Evolutionary conservation across 2,797 vertebrate species (phyloP).

Genomic region (Alca torda): DNA sequence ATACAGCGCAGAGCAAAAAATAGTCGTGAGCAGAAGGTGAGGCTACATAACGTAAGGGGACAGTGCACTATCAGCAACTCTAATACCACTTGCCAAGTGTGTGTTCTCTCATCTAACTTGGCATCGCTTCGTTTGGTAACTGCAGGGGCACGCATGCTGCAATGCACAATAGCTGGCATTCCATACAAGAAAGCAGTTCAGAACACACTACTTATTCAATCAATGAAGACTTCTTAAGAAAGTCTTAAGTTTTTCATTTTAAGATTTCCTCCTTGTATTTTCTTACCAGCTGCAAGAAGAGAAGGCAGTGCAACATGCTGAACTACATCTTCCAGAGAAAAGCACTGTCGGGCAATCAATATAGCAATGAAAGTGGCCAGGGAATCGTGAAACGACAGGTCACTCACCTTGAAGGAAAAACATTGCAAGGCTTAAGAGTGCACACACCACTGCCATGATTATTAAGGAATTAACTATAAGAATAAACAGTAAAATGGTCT

Average conservation of each 20-base stretch:
- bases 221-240: neutral
- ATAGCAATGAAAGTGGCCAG: conserved; percentile 79
- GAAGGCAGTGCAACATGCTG: conserved; percentile 79
- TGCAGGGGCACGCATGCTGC: neutral
- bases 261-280: neutral
- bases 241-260: neutral
- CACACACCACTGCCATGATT: too few relatives aligned
- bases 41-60: neutral
- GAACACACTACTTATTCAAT: neutral
- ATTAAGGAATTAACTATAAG: neutral
- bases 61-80: neutral
- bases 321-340: conserved; percentile 79
- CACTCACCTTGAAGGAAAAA: conserved; percentile 74
- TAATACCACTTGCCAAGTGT: neutral
- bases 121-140: neutral
- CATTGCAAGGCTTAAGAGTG: conserved; percentile 16
- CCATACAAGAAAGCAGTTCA: neutral
- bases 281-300: conserved; percentile 77
- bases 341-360: conserved; percentile 77
- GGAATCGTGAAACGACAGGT: conserved; percentile 80
- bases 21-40: neutral
- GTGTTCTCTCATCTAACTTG: neutral
- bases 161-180: neutral
- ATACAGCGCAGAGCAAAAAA: fast-evolving
- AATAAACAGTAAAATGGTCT: neutral